Evolutionary conservation across 2,113 vertebrate genomes (phyloP), one percentile per base, ranked within the genome.

Genomic region (Lipotes vexillifer): DNA sequence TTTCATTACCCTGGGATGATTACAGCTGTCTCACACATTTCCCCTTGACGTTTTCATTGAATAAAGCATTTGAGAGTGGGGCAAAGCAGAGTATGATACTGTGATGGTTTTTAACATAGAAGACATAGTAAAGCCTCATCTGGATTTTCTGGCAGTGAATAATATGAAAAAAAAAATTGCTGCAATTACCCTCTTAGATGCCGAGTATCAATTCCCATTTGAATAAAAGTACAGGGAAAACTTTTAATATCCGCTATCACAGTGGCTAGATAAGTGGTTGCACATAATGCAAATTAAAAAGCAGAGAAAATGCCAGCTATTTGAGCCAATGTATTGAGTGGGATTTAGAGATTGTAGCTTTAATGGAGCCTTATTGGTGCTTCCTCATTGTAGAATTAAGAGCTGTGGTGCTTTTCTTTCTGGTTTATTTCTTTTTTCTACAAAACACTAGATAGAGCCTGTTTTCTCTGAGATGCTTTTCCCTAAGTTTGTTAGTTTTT

Each of bases 101-200:
- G 72, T 52, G 95, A 74, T 88, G 17, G 36, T 69, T 90, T 78
- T 86, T 89, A 93, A 90, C 81, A 80, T 14, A n/a, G n/a, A 92
- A 88, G 71, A 83, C n/a, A 23, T 10, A 84, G 59, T n/a, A 65
- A 65, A 95, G 49, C 59, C 69, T 95, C 44, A 10, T 71, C 81
- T 80, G 31, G 88, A n/a, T 88, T 94, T 95, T 88, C 85, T 59
- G 82, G 46, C 44, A 10, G 23, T 61, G 71, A 80, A 41, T 93
- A 90, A 84, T 83, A 38, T 61, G 77, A 65, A 72, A 36, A 97
- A 97, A 90, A 61, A 93, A 96, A 82, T 95, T 84, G 84, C 59
- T 95, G 55, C 59, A 55, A 63, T 93, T 97, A 81, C 81, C 80
- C 65, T 94, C 71, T 96, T 66, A 88, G 74, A 65, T 36, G 21